These are phyloP conservation scores for Sebastolobus alascanus DNA, from an alignment of 2,797 vertebrate genomes.

Conservation along the genomic window DNA sequence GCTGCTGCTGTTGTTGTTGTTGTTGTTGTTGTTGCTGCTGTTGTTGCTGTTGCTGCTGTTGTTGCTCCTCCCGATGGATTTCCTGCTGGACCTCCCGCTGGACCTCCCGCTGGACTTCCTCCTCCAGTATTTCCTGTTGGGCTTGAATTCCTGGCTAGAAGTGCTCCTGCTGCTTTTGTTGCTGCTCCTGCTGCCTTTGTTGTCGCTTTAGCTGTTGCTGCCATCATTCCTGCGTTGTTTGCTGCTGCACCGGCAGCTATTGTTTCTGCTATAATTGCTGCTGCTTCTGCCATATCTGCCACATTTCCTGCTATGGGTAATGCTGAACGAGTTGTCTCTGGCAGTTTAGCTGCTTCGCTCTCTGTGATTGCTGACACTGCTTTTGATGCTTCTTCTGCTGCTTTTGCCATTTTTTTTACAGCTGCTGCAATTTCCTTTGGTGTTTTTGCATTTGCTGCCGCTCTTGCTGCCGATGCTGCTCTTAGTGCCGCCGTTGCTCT, in stretches of 20 bases:
- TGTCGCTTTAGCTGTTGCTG: background rate
- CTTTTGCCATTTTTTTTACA: background rate
- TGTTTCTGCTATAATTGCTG: slow-evolving; percentile 6
- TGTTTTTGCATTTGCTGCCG: background rate
- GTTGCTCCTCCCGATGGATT: background rate
- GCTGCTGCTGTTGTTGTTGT: background rate
- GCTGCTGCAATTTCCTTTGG: background rate
- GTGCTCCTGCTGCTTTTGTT: background rate
- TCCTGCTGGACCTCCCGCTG: background rate
- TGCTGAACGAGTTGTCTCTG: background rate
- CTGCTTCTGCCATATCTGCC: background rate
- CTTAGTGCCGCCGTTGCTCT: background rate
- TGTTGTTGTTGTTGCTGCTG: background rate
- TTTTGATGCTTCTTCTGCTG: background rate
- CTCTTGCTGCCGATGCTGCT: slow-evolving; percentile 27
- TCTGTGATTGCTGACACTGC: background rate
- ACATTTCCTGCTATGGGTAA: background rate
- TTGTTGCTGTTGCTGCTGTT: fast-evolving
- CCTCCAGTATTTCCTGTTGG: too few species aligned
- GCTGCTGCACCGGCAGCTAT: background rate
- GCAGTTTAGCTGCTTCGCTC: background rate
- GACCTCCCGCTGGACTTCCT: too few species aligned
- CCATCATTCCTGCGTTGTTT: background rate
- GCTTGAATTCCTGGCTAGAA: fast-evolving
- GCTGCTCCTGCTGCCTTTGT: slow-evolving; percentile 1